Conservation (phyloP, 1,140 invertebrate genomes). For the Tribolium madens region DNA sequence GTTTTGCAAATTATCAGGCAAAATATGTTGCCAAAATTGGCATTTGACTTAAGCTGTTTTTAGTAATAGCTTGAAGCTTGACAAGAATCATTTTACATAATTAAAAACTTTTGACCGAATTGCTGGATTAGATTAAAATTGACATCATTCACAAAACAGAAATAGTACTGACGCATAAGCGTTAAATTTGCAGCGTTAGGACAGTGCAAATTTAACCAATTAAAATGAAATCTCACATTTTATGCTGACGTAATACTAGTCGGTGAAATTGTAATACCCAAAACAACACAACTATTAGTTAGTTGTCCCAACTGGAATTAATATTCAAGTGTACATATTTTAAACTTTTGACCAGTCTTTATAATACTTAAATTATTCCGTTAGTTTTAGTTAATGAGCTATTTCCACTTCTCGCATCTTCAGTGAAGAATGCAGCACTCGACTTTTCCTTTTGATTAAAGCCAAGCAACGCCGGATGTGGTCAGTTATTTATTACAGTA, state of each 20-base stretch:
- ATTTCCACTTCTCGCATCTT: not conserved
- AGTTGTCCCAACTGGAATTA: not conserved
- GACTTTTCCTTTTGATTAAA: slow-evolving; percentile 2
- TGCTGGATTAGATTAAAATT: too few relatives aligned
- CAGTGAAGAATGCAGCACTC: not conserved
- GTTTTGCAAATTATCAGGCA: too few relatives aligned
- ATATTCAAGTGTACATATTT: too few relatives aligned
- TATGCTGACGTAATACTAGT: not conserved
- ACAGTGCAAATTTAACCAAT: not conserved
- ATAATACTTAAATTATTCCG: not conserved
- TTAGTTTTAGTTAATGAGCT: not conserved
- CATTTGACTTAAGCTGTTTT: too few relatives aligned
- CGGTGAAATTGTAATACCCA: not conserved
- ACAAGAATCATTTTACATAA: too few relatives aligned
- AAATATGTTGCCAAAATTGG: too few relatives aligned
- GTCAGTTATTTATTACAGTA: not conserved
- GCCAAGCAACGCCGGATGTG: not conserved
- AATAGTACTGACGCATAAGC: not conserved
- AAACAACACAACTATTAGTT: not conserved
- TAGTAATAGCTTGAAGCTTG: too few relatives aligned
- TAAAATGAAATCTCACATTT: not conserved
- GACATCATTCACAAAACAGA: not conserved
- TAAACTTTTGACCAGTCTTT: not conserved
- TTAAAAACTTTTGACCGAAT: too few relatives aligned
- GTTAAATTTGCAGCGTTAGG: not conserved